Conservation (phyloP, 2,888 invertebrate genomes). For the Augiades crinisus region DNA sequence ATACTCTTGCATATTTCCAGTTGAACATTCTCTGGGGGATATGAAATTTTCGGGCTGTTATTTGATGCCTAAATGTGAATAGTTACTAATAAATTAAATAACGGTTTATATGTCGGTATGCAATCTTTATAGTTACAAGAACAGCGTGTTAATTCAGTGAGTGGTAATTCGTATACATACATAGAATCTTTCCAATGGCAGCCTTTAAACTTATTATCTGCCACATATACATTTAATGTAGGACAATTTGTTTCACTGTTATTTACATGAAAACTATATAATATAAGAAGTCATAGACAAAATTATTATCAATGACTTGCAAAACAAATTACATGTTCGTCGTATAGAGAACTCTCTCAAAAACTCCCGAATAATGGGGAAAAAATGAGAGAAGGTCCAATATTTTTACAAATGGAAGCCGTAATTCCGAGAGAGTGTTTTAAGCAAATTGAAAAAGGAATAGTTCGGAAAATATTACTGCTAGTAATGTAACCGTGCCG, state of each 20-base stretch:
- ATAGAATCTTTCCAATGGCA: too few relatives aligned
- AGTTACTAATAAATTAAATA: too few relatives aligned
- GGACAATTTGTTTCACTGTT: background rate
- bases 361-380: background rate
- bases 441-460: constrained; percentile 22
- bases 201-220: too few relatives aligned
- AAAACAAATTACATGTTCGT: constrained; percentile 9
- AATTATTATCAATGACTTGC: background rate
- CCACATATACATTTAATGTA: too few relatives aligned
- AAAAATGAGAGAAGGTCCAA: background rate
- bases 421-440: constrained; percentile 22
- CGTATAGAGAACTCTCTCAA: background rate
- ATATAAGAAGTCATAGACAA: background rate
- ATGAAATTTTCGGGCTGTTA: background rate
- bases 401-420: constrained; percentile 16
- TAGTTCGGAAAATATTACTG: constrained; percentile 6
- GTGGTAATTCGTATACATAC: too few relatives aligned
- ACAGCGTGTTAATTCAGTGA: too few relatives aligned
- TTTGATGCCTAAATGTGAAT: background rate
- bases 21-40: background rate
- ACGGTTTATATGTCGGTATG: too few relatives aligned
- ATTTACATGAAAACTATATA: too few relatives aligned
- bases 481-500: background rate
- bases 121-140: too few relatives aligned
- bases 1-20: background rate